Conservation (phyloP, 2,113 vertebrate species). For the Pterocles burchelli region DNA sequence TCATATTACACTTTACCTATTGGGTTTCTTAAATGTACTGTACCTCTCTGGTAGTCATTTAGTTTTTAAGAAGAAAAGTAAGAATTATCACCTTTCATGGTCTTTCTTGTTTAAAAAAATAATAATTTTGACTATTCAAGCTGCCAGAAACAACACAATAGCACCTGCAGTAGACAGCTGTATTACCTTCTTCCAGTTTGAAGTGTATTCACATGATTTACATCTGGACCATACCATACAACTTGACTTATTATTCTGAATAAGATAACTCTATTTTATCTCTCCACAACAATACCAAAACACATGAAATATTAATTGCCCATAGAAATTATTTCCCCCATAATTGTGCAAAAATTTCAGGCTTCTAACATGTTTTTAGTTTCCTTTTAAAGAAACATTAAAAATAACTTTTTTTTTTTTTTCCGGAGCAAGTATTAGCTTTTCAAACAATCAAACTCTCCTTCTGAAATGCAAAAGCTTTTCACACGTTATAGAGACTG, state of each 20-base stretch:
- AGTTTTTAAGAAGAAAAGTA: neutral
- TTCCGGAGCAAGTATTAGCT: neutral
- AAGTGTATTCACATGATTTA: neutral
- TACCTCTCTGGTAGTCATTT: neutral
- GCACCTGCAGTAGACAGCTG: neutral
- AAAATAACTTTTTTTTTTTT: neutral
- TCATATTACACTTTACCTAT: neutral
- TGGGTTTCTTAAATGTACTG: neutral
- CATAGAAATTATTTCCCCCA: neutral
- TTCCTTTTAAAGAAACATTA: neutral
- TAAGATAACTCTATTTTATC: neutral
- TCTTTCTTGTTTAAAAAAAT: neutral
- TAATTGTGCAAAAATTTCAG: neutral
- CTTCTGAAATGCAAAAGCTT: constrained; percentile 23
- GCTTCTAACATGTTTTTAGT: neutral
- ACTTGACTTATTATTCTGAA: neutral
- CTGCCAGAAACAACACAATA: neutral
- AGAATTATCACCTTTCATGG: neutral
- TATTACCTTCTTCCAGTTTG: neutral
- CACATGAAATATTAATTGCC: neutral
- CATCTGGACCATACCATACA: neutral
- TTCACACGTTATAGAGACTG: neutral
- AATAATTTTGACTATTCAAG: neutral
- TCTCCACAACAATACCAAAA: neutral
- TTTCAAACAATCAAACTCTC: constrained; percentile 12